Evolutionary conservation across 2,797 vertebrate genomes (phyloP).

Genomic region (Trachurus trachurus): DNA sequence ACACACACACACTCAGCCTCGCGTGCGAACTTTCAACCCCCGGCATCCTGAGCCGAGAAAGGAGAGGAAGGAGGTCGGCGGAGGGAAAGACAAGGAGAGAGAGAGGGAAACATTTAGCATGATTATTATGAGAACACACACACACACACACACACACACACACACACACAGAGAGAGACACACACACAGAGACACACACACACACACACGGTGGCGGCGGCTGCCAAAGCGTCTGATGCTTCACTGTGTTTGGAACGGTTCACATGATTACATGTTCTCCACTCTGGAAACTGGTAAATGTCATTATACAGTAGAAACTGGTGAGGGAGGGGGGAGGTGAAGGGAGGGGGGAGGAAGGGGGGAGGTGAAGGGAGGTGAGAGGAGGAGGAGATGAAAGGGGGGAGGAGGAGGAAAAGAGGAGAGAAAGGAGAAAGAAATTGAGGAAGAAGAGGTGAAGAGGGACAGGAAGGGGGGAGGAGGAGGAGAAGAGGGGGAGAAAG

Average conservation of each 20-base stretch:
- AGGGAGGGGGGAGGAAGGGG: no score
- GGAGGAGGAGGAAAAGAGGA: no score
- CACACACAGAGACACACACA: no score
- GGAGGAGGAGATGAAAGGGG: not conserved
- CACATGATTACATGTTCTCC: constrained; percentile 56
- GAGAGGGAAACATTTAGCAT: constrained; percentile 46
- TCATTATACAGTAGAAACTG: constrained; percentile 54
- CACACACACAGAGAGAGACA: constrained; percentile 9
- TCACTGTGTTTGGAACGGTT: constrained; percentile 37
- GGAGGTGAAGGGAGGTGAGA: no score
- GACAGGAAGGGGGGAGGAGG: not conserved
- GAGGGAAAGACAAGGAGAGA: constrained; percentile 62
- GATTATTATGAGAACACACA: constrained; percentile 53
- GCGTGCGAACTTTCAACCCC: constrained; percentile 79
- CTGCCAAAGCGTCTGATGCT: constrained; percentile 36
- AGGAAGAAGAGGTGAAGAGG: no score
- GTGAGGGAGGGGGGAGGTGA: not conserved
- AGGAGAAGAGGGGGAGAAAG: no score
- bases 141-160: constrained; percentile 22
- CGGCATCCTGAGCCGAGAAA: constrained; percentile 72
- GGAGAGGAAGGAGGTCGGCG: constrained; percentile 69
- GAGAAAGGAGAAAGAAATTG: not conserved
- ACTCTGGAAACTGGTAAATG: constrained; percentile 54
- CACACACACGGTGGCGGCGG: no score
- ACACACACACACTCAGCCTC: constrained; percentile 63